A percentile compares a stretch with the other conserved stretches of the same genome.
Conservation (phyloP, 2,113 vertebrate genomes). For the Calidris pygmaea region DNA sequence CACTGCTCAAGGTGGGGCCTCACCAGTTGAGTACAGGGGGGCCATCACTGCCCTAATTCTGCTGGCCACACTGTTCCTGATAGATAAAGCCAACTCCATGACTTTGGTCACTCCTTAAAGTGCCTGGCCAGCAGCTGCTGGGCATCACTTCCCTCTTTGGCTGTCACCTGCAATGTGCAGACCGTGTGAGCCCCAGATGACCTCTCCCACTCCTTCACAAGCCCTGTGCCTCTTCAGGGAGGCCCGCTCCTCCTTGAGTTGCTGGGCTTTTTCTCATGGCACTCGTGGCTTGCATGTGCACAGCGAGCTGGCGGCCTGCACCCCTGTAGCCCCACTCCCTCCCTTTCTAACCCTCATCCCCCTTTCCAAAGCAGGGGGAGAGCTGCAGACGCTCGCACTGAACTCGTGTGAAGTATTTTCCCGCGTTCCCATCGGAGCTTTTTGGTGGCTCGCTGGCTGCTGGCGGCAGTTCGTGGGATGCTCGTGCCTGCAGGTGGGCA, state of each 20-base stretch:
- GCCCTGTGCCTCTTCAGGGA: not conserved
- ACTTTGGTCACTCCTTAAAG: not conserved
- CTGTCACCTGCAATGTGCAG: not conserved
- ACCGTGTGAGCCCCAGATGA: not conserved
- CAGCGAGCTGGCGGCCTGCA: not conserved
- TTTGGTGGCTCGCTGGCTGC: not conserved
- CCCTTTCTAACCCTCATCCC: not conserved
- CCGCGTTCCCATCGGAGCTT: rapidly evolving
- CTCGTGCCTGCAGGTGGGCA: not conserved
- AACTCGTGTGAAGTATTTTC: not conserved
- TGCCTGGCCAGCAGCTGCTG: not conserved
- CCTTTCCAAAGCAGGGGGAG: not conserved
- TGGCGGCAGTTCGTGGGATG: not conserved
- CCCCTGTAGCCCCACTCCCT: not conserved
- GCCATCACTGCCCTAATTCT: not conserved
- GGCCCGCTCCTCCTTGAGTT: not conserved
- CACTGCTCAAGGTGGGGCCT: not conserved
- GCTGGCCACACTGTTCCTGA: not conserved
- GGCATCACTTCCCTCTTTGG: not conserved
- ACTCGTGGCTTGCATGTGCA: not conserved
- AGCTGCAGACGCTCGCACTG: not conserved
- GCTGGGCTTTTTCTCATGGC: not conserved
- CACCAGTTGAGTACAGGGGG: not conserved
- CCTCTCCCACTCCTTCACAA: not conserved
- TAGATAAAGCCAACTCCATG: rapidly evolving